phyloP scores from a whole-genome alignment of 2,113 vertebrate species.

The Zingel zingel region DNA sequence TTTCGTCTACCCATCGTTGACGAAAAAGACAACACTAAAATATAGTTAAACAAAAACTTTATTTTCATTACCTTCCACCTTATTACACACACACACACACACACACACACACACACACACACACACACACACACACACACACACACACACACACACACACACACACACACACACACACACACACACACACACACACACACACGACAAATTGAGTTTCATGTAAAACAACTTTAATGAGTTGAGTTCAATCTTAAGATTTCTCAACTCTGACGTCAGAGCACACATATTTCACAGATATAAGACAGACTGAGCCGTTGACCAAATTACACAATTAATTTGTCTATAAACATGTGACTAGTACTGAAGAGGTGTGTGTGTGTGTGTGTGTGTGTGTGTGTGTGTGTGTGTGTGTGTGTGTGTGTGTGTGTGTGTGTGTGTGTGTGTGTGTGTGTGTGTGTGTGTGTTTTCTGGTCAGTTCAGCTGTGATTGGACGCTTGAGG shows the following conservation, averaged over 20 bases:
- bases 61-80: no score
- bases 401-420: slow-evolving; percentile 4
- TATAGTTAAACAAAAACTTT: no score
- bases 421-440: slow-evolving; percentile 3
- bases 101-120: no score
- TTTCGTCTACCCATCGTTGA: no score
- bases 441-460: slow-evolving; percentile 10
- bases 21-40: no score
- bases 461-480: slow-evolving; percentile 38
- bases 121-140: not conserved
- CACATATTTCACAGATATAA: slow-evolving; percentile 67
- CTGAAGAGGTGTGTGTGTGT: not conserved
- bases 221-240: slow-evolving; percentile 76
- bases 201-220: slow-evolving; percentile 20
- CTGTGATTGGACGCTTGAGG: slow-evolving; percentile 74
- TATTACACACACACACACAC: no score
- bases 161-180: not conserved
- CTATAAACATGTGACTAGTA: slow-evolving; percentile 33
- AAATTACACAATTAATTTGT: slow-evolving; percentile 44
- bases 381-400: slow-evolving; percentile 10
- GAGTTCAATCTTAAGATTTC: slow-evolving; percentile 55
- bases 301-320: slow-evolving; percentile 34
- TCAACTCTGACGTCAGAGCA: slow-evolving; percentile 67
- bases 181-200: not conserved
- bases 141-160: not conserved